Base-by-base conservation (phyloP, 2,113 vertebrate species). In the Entomyzon cyanotis region DNA sequence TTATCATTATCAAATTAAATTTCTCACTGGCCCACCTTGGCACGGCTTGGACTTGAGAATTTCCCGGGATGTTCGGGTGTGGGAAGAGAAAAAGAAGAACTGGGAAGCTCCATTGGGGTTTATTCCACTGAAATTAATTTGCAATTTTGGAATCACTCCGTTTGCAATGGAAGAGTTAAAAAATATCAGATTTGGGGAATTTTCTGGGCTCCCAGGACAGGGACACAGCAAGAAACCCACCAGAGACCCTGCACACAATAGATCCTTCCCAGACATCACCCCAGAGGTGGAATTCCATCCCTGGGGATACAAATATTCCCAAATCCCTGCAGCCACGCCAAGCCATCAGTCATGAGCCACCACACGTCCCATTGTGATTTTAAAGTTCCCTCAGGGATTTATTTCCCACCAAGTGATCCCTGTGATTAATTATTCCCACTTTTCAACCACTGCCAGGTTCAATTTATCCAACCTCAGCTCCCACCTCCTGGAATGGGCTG, bases 41-140 rank as follows among this genome's bases (percentile, higher is more conserved):
- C 5, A 1, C 14, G 22, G 81, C 35, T 89, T 1, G 1, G 41
- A 37, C 3, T 37, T n/a, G 35, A 59, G 52, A 3, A 15, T 23
- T 52, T 89, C 62, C 37, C 28, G n/a, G 39, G 23, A 44, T 9
- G 2, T 65, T 53, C 58, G 65, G 12, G 18, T 27, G 13, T 5
- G 23, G 39, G 58, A 50, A 47, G 13, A 44, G 24, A 15, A 70
- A 17, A 81, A 35, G 27, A 31, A 68, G 33, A 65, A 44, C 19
- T 6, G 49, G n/a, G 15, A 15, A 71, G 20, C 7, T 50, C 12
- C 2, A 4, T 9, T n/a, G 0, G 1, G 31, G 23, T 11, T 65
- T 69, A 35, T 52, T 33, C 11, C 46, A 17, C 9, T 69, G 23
- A 27, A 44, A 74, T 13, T 27, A 50, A 78, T 6, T 28, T 0